Percentiles rank a stretch among this genome's conserved stretches.
Evolutionary conservation across 2,797 vertebrate species (phyloP).

Genomic region (Mus spretus): DNA sequence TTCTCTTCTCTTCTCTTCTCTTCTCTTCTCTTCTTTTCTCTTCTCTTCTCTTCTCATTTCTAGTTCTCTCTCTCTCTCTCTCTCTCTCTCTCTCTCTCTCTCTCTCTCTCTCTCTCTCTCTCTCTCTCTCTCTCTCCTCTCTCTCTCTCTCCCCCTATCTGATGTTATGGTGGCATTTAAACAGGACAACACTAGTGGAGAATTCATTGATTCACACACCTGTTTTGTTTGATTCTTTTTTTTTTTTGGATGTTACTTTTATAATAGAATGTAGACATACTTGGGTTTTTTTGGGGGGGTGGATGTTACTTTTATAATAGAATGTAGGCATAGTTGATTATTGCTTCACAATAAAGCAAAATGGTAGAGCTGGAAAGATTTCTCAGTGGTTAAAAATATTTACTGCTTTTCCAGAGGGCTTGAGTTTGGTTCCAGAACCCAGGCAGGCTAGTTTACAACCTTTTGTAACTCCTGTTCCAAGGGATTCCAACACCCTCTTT

Average conservation of each 20-base stretch:
- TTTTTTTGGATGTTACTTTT: background rate
- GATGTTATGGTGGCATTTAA: background rate
- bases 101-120: no score
- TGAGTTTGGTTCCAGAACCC: background rate
- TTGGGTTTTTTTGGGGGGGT: no score
- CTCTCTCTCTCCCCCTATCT: background rate
- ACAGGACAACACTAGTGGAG: background rate
- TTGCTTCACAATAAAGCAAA: slow-evolving; percentile 23
- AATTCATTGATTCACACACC: background rate
- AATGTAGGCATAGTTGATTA: slow-evolving; percentile 5
- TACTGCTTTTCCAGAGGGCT: background rate
- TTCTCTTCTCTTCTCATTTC: no score
- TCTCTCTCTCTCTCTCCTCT: background rate
- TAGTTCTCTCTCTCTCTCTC: no score
- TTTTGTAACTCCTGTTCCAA: background rate
- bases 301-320: background rate
- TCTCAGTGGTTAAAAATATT: background rate
- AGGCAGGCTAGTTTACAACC: background rate
- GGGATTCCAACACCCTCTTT: background rate
- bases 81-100: background rate
- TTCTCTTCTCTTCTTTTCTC: fast-evolving
- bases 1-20: fast-evolving
- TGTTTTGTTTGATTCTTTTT: background rate
- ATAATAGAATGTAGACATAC: background rate
- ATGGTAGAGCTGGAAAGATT: background rate